phyloP scores from a whole-genome alignment of 2,113 vertebrate species.

The Heteronetta atricapilla region DNA sequence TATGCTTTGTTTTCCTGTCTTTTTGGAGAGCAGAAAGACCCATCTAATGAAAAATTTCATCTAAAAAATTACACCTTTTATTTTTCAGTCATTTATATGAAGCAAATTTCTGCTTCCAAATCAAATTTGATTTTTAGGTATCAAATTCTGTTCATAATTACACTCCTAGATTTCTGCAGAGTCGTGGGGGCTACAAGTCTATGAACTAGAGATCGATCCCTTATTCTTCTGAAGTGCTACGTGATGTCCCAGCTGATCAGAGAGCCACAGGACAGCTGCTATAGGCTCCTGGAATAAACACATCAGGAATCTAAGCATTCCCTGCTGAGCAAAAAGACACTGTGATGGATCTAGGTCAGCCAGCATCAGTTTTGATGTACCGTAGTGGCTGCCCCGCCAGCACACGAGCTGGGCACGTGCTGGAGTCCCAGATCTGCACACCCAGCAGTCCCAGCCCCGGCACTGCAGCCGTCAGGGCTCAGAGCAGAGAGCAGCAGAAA shows the following conservation, averaged over 20 bases:
- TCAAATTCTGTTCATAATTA: neutral
- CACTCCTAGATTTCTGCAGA: neutral
- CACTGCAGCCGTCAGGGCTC: neutral
- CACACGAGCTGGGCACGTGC: fast-evolving
- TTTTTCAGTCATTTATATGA: neutral
- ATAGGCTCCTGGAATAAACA: neutral
- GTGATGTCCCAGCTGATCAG: neutral
- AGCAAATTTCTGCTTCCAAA: neutral
- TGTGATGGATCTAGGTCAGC: neutral
- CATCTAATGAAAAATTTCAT: neutral
- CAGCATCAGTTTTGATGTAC: neutral
- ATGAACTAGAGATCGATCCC: neutral
- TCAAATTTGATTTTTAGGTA: neutral
- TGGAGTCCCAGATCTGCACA: neutral
- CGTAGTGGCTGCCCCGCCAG: neutral
- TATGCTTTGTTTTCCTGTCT: neutral
- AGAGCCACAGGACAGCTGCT: neutral
- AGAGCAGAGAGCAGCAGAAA: neutral
- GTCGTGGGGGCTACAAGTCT: neutral
- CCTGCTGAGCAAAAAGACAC: neutral
- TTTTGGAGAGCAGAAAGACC: neutral
- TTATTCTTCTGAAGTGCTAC: neutral
- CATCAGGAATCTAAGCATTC: neutral
- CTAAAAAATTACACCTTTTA: neutral
- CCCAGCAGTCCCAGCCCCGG: neutral